Base-by-base conservation (phyloP, 2,888 invertebrate species). In the Palloptera scutellata region DNA sequence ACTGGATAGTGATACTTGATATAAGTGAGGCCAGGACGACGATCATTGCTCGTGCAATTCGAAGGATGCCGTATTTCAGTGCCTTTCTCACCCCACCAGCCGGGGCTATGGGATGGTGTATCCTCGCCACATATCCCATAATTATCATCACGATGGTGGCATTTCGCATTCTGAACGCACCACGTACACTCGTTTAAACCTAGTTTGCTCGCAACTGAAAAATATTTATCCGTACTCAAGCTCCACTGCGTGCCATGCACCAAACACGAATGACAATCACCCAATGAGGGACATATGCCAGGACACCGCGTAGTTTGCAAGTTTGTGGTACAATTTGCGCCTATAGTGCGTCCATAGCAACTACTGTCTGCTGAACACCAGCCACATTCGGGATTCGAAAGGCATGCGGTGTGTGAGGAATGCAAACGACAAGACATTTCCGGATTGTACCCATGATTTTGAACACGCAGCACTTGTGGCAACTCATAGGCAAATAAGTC, bases 81-180 rank as follows among this genome's bases (percentile, higher is more conserved):
- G 19, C 95, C 95, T 69, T 92, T 91, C 1, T 90, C 86, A 2
- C 95, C 95, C 96, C 96, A 96, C 96, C 96, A 96, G 0, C 94
- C 94, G 0, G 92, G 91, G 73, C 91, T 91, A 79, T 92, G 92
- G 10, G 92, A 92, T 0, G 92, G 92, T 20, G 92, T 92, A 77
- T 93, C 93, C 79, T 94, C 94, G 0, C 94, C 94, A 76, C 95
- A 95, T 10, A 93, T 92, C 0, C 94, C 94, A 66, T 80, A 83
- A 79, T 84, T 86, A 88, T 92, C 93, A 78, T 94, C 92, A 78
- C 92, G 91, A 76, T 93, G 92, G 82, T 96, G 95, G 80, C 97
- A 97, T 53, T 92, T 88, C 0, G 94, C 94, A 79, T 95, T 95
- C 81, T 96, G 95, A 1, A 97, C 96, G 82, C 96, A 97, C 96